A percentile compares a stretch with the other conserved stretches of the same genome.
Evolutionary conservation across 2,888 invertebrate genomes (phyloP).

Genomic region (Allacma fusca): DNA sequence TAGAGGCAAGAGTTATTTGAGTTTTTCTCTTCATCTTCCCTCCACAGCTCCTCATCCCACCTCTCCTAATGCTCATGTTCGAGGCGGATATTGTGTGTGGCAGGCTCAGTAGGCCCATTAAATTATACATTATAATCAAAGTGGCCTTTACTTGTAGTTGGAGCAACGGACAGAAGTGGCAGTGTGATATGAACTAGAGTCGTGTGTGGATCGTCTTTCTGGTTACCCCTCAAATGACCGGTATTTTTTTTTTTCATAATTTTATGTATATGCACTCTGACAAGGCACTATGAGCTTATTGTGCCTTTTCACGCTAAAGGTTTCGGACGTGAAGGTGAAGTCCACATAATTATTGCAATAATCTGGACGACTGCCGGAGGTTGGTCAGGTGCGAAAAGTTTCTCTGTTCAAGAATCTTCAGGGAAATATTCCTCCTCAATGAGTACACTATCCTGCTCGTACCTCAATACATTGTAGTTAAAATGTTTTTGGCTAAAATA

Average conservation of each 20-base stretch:
- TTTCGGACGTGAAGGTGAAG: conserved; percentile 25
- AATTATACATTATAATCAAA: conserved; percentile 26
- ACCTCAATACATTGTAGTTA: neutral
- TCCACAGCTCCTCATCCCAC: too few relatives aligned
- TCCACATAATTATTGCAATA: neutral
- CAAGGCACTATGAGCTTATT: neutral
- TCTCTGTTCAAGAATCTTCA: neutral
- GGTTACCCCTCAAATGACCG: conserved; percentile 6
- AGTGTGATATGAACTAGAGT: neutral
- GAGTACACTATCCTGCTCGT: neutral
- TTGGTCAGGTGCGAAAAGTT: conserved; percentile 42
- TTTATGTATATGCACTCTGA: neutral
- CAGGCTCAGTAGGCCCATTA: conserved; percentile 1
- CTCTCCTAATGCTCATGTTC: neutral
- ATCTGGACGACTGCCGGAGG: conserved; percentile 33
- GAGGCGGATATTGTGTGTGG: conserved; percentile 21
- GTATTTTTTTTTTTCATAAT: neutral
- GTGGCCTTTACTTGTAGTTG: neutral
- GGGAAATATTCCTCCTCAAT: neutral
- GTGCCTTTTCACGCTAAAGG: neutral
- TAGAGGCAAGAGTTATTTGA: conserved; percentile 5
- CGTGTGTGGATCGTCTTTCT: conserved; percentile 5
- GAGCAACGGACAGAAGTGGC: neutral
- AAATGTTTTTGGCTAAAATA: too few relatives aligned
- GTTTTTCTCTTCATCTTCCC: neutral